These are phyloP conservation scores for Venustoraphidia nigricollis DNA, from an alignment of 2,888 invertebrate genomes.

Conservation along the genomic window DNA sequence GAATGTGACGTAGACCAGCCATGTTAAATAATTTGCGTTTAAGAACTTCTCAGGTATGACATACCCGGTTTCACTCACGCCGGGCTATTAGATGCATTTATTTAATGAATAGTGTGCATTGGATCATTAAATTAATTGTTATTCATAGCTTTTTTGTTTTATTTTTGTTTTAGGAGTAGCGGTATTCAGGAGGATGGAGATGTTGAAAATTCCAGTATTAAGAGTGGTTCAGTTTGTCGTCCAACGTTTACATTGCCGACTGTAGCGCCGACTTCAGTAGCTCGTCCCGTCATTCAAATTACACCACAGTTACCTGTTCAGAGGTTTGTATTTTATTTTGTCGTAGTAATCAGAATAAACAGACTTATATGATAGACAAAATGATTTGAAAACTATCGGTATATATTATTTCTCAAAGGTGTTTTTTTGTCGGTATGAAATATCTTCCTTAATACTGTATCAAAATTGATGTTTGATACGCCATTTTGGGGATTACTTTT, in stretches of 20 bases:
- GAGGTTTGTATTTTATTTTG: neutral
- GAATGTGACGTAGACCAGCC: too few species aligned
- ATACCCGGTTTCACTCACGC: too few species aligned
- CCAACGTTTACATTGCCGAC: slow-evolving; percentile 31
- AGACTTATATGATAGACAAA: too few species aligned
- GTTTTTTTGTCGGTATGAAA: too few species aligned
- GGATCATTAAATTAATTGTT: neutral
- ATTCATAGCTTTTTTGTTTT: slow-evolving; percentile 2
- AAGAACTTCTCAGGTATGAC: too few species aligned
- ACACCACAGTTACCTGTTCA: slow-evolving; percentile 1
- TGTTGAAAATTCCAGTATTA: slow-evolving; percentile 25
- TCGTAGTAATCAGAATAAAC: too few species aligned
- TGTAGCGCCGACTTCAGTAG: slow-evolving; percentile 18
- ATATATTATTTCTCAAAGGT: too few species aligned
- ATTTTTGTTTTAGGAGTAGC: slow-evolving; percentile 29
- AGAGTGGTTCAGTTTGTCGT: slow-evolving; percentile 21
- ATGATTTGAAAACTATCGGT: too few species aligned
- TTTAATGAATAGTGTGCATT: neutral
- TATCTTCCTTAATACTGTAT: too few species aligned
- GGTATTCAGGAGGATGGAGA: slow-evolving; percentile 39
- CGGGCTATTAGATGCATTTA: neutral
- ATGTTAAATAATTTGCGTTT: too few species aligned
- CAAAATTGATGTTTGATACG: too few species aligned
- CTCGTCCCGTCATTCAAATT: slow-evolving; percentile 1
- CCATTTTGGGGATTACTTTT: too few species aligned